Evolutionary conservation across 2,888 invertebrate species (phyloP).

Genomic region (Syrista parreyssii): DNA sequence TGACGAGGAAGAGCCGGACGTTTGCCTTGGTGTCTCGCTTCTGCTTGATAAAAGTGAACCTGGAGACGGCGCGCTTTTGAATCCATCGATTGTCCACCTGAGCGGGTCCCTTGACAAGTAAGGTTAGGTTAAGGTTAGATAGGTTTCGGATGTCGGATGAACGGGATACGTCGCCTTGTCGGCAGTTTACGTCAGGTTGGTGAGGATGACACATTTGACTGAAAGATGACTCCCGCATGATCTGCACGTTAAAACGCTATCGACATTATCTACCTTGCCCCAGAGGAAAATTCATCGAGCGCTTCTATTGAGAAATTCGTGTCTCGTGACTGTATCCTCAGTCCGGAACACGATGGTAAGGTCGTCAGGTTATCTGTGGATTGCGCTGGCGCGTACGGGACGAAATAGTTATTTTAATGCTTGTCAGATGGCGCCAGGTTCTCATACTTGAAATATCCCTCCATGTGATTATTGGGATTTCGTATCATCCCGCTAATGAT

Average conservation of each 20-base stretch:
- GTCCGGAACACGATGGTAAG: background rate
- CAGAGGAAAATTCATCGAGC: slow-evolving; percentile 15
- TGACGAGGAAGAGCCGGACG: background rate
- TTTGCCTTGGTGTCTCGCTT: background rate
- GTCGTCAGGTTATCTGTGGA: background rate
- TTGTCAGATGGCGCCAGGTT: background rate
- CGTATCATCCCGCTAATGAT: background rate
- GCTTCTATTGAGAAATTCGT: background rate
- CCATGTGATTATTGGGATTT: background rate
- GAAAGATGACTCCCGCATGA: slow-evolving; percentile 37
- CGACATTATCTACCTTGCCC: slow-evolving; percentile 16
- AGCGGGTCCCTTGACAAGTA: background rate
- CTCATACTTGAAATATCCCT: background rate
- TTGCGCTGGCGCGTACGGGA: background rate
- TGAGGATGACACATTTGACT: slow-evolving; percentile 6
- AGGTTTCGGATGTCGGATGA: background rate
- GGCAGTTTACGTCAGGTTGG: slow-evolving; percentile 21
- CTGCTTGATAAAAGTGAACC: background rate
- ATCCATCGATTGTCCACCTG: background rate
- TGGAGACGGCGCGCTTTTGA: background rate
- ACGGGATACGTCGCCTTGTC: background rate
- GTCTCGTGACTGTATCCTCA: background rate
- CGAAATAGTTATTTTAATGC: background rate
- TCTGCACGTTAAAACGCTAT: slow-evolving; percentile 31
- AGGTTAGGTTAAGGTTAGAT: background rate